phyloP scores from a whole-genome alignment of 2,888 invertebrate genomes.

The Eilema caniola region DNA sequence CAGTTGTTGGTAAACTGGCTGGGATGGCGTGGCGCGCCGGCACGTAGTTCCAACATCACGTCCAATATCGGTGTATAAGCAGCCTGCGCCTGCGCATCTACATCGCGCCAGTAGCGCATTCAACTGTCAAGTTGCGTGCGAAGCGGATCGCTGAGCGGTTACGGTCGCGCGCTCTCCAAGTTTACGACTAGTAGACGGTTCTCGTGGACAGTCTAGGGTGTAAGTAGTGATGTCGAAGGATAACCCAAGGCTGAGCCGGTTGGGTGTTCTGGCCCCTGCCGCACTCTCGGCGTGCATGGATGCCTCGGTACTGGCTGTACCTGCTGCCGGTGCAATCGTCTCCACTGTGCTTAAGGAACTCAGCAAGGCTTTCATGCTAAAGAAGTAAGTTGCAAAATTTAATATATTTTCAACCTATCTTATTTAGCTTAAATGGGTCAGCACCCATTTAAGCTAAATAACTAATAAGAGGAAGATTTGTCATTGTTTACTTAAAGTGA shows the following conservation, averaged over 20 bases:
- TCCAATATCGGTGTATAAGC: slow-evolving; percentile 33
- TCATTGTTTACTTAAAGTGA: neutral
- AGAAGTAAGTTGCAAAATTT: slow-evolving; percentile 74
- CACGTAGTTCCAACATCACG: slow-evolving; percentile 36
- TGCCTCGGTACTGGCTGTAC: slow-evolving; percentile 81
- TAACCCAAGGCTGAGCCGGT: slow-evolving; percentile 69
- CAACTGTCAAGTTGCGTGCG: slow-evolving; percentile 72
- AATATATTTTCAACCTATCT: neutral
- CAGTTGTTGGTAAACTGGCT: slow-evolving; percentile 35
- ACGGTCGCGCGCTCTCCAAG: slow-evolving; percentile 71
- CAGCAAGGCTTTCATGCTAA: slow-evolving; percentile 83
- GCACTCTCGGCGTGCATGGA: slow-evolving; percentile 82
- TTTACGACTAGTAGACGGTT: slow-evolving; percentile 41
- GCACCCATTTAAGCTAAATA: neutral
- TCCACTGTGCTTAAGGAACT: slow-evolving; percentile 82
- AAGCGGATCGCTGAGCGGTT: slow-evolving; percentile 82
- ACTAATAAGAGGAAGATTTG: neutral
- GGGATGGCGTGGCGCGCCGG: slow-evolving; percentile 25
- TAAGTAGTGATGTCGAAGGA: slow-evolving; percentile 73
- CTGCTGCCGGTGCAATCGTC: slow-evolving; percentile 81
- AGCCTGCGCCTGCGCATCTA: slow-evolving; percentile 21
- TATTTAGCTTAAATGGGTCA: neutral
- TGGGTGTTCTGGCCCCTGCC: slow-evolving; percentile 81
- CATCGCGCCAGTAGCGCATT: slow-evolving; percentile 61
- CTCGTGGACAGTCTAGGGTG: slow-evolving; percentile 41